Conservation (phyloP, 1,140 invertebrate genomes). For the Drosophila aff. region DNA sequence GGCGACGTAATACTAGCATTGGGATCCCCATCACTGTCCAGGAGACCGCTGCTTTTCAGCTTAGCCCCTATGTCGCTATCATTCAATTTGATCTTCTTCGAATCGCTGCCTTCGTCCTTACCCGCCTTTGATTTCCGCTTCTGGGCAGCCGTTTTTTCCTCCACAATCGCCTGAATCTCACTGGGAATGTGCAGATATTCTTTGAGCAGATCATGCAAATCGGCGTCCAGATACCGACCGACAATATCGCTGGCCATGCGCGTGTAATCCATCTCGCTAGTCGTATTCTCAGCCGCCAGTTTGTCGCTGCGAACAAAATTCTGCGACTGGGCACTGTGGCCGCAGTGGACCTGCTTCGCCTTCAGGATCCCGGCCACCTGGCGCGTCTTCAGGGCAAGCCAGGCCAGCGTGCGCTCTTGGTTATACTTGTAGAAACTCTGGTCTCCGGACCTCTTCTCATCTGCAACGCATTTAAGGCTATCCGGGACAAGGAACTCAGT, state of each 20-base stretch:
- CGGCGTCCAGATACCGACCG: slow-evolving; percentile 68
- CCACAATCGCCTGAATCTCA: slow-evolving; percentile 68
- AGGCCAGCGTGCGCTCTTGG: slow-evolving; percentile 90
- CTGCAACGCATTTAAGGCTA: slow-evolving; percentile 59
- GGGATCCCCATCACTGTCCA: slow-evolving; percentile 58
- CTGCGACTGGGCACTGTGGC: slow-evolving; percentile 88
- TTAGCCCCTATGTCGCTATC: slow-evolving; percentile 38
- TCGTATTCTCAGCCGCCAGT: slow-evolving; percentile 84
- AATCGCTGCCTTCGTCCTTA: slow-evolving; percentile 30
- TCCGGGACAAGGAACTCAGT: slow-evolving; percentile 49
- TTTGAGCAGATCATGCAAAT: slow-evolving; percentile 65
- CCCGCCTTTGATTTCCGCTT: slow-evolving; percentile 75
- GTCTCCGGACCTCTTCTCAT: slow-evolving; percentile 86
- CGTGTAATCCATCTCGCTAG: slow-evolving; percentile 75
- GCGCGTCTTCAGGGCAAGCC: slow-evolving; percentile 89
- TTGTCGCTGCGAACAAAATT: slow-evolving; percentile 89
- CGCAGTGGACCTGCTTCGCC: slow-evolving; percentile 90
- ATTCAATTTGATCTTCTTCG: slow-evolving; percentile 72
- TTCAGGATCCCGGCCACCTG: slow-evolving; percentile 88
- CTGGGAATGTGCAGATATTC: slow-evolving; percentile 66
- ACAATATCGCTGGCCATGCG: slow-evolving; percentile 78
- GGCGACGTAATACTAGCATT: slow-evolving; percentile 41
- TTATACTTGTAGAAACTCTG: slow-evolving; percentile 92
- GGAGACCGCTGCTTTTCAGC: slow-evolving; percentile 55
- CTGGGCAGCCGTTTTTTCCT: slow-evolving; percentile 60